Evolutionary conservation across 2,888 invertebrate genomes (phyloP).

Genomic region (Sipunculus nudus): DNA sequence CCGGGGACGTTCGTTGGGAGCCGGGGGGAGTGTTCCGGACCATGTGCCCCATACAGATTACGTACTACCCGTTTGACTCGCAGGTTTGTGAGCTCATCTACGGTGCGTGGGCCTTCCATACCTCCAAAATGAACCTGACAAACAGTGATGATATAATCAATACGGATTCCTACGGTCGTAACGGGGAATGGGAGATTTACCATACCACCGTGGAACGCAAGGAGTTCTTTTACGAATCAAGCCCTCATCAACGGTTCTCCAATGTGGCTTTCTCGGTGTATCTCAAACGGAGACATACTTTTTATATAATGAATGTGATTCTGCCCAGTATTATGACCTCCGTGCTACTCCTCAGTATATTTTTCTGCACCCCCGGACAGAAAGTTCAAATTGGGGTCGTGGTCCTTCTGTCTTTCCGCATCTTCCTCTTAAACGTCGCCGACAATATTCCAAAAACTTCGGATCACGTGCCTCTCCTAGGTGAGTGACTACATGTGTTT

Average conservation of each 20-base stretch:
- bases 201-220: constrained; percentile 19
- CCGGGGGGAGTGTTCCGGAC: constrained; percentile 46
- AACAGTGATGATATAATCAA: constrained; percentile 32
- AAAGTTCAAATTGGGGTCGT: constrained; percentile 46
- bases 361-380: constrained; percentile 46
- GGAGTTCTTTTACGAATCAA: constrained; percentile 32
- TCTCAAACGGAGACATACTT: constrained; percentile 39
- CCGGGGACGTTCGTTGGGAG: constrained; percentile 43
- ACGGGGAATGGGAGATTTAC: constrained; percentile 31
- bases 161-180: constrained; percentile 36
- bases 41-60: constrained; percentile 45
- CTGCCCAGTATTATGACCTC: constrained; percentile 46
- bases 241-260: constrained; percentile 33
- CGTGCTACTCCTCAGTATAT: constrained; percentile 40
- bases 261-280: constrained; percentile 38
- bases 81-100: constrained; percentile 37
- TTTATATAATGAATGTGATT: constrained; percentile 46
- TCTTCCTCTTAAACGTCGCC: constrained; percentile 46
- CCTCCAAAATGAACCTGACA: constrained; percentile 44
- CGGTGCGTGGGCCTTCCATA: constrained; percentile 46
- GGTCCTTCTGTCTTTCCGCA: constrained; percentile 42
- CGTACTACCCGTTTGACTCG: constrained; percentile 45
- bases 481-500: no score
- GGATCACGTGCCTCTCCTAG: constrained; percentile 43
- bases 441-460: constrained; percentile 47